phyloP scores from a whole-genome alignment of 2,888 invertebrate genomes.

The Monopis laevigella region DNA sequence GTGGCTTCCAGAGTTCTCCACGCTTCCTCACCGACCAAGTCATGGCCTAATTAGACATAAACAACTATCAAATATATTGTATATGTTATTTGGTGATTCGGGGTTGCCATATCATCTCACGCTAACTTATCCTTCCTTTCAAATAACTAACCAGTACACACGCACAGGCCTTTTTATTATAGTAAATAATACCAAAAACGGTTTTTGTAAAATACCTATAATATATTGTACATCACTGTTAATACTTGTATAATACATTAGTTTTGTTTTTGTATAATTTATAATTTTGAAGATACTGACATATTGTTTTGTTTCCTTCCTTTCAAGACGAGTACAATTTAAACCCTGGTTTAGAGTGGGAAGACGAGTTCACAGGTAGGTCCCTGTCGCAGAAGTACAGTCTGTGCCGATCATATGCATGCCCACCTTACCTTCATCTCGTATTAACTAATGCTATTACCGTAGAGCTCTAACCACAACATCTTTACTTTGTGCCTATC shows the following conservation, averaged over 20 bases:
- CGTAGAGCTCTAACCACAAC: conserved; percentile 43
- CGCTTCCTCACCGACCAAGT: conserved; percentile 30
- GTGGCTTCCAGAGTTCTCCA: conserved; percentile 70
- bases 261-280: conserved; percentile 36
- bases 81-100: conserved; percentile 61
- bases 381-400: no score
- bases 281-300: conserved; percentile 53
- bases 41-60: conserved; percentile 43
- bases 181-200: not conserved
- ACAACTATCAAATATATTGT: conserved; percentile 26
- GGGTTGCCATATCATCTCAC: conserved; percentile 59
- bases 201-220: conserved; percentile 46
- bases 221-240: not conserved
- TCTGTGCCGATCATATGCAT: no score
- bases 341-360: conserved; percentile 99
- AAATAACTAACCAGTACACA: conserved; percentile 61
- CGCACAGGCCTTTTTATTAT: conserved; percentile 41
- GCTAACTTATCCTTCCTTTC: conserved; percentile 51
- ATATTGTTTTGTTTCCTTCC: conserved; percentile 68
- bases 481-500: conserved; percentile 18
- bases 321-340: conserved; percentile 99
- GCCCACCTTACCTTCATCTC: conserved; percentile 29
- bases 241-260: conserved; percentile 52
- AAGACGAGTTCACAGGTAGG: conserved; percentile 99
- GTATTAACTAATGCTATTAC: conserved; percentile 45